A percentile compares a stretch with the other conserved stretches of the same genome.
These are phyloP conservation scores for Micropoecilia bifurca DNA, from an alignment of 2,797 vertebrate species.

Conservation along the genomic window DNA sequence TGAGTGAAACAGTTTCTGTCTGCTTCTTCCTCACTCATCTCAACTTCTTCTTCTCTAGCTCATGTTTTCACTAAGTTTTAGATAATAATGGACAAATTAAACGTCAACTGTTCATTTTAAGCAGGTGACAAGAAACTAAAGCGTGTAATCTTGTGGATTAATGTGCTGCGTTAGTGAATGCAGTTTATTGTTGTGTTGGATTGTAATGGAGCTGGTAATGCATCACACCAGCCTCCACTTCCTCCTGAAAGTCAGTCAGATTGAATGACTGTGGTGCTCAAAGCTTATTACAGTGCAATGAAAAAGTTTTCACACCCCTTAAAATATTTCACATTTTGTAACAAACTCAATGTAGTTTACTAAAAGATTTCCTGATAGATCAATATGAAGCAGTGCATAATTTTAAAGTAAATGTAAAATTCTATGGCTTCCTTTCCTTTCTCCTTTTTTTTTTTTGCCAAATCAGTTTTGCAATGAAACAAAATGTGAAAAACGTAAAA, in stretches of 20 bases:
- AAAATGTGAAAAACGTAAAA: not conserved
- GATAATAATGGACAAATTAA: not conserved
- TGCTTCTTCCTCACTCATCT: constrained; percentile 45
- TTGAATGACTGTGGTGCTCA: not conserved
- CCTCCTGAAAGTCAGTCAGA: not conserved
- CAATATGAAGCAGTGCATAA: not conserved
- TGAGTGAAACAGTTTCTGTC: constrained; percentile 69
- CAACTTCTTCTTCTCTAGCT: not conserved
- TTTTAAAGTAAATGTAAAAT: not conserved
- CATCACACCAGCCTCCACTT: not conserved
- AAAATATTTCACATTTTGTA: not conserved
- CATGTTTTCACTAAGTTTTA: not conserved
- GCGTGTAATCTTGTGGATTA: not conserved
- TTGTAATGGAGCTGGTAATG: not conserved
- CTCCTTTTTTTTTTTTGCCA: not conserved
- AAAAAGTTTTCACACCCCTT: not conserved
- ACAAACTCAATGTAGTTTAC: not conserved
- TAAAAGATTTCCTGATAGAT: not conserved
- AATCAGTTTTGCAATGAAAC: not conserved
- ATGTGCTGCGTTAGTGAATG: not conserved
- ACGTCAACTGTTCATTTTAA: not conserved
- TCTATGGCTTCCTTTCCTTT: not conserved
- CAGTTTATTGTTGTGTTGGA: not conserved
- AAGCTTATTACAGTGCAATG: not conserved
- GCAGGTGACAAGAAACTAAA: not conserved